These are phyloP conservation scores for Meiosimyza platycephala DNA, from an alignment of 2,888 invertebrate genomes.

Conservation along the genomic window DNA sequence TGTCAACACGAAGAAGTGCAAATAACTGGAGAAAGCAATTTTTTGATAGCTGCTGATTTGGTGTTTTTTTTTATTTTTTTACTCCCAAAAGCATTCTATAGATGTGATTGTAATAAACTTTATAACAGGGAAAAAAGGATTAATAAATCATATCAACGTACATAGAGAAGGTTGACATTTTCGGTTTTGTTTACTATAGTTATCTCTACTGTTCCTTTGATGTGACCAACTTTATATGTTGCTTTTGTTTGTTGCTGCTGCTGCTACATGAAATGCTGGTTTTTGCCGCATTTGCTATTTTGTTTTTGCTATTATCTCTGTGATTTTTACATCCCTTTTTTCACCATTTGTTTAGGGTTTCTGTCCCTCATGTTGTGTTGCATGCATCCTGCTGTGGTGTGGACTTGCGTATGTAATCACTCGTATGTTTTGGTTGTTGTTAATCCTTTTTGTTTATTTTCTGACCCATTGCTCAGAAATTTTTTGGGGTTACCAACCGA, in stretches of 20 bases:
- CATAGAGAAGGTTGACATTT: conserved; percentile 41
- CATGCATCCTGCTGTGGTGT: not conserved
- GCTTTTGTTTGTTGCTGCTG: not conserved
- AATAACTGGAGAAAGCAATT: conserved; percentile 17
- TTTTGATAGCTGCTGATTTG: conserved; percentile 21
- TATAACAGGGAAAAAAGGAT: conserved; percentile 15
- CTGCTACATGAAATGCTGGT: not conserved
- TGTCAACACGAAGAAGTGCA: conserved; percentile 27
- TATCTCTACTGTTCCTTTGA: no score
- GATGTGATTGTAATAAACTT: no score
- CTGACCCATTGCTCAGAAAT: no score
- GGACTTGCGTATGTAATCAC: conserved; percentile 6
- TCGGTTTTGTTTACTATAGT: not conserved
- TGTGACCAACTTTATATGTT: no score
- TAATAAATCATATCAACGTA: conserved; percentile 46
- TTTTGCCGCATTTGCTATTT: not conserved
- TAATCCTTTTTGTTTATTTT: not conserved
- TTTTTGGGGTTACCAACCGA: no score
- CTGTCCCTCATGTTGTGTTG: not conserved
- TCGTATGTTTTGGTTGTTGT: conserved; percentile 2
- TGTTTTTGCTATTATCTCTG: not conserved
- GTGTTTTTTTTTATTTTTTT: not conserved
- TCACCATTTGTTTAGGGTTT: not conserved
- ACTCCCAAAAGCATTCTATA: not conserved
- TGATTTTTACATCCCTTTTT: not conserved